Percentiles rank a stretch among this genome's conserved stretches.
These are phyloP conservation scores for Ooceraea biroi DNA, from an alignment of 1,140 invertebrate genomes.

Conservation along the genomic window DNA sequence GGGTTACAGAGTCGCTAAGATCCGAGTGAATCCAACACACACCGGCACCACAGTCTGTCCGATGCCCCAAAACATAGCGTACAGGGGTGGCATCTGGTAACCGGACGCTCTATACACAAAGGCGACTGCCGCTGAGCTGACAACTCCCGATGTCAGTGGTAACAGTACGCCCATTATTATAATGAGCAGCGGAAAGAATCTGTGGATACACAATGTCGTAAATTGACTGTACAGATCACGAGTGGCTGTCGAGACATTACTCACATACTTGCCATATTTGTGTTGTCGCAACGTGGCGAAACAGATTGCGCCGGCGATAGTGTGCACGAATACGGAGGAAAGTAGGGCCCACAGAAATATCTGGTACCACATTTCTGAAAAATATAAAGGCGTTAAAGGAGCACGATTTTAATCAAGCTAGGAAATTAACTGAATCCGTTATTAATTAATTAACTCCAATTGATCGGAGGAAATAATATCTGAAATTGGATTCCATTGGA, in stretches of 20 bases:
- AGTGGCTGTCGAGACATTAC: slow-evolving; percentile 10
- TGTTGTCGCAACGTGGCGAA: slow-evolving; percentile 96
- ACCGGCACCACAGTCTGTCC: slow-evolving; percentile 96
- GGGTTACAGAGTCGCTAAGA: slow-evolving; percentile 95
- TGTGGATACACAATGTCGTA: slow-evolving; percentile 71
- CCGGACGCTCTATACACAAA: slow-evolving; percentile 96
- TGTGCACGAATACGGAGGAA: slow-evolving; percentile 96
- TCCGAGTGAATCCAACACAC: slow-evolving; percentile 96
- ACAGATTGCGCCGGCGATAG: slow-evolving; percentile 95
- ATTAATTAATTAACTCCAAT: neutral
- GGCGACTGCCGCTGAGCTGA: slow-evolving; percentile 97
- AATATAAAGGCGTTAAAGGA: slow-evolving; percentile 69
- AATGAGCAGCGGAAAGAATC: slow-evolving; percentile 95
- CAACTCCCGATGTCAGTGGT: slow-evolving; percentile 94
- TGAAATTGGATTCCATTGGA: no score
- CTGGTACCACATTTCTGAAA: slow-evolving; percentile 98
- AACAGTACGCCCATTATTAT: slow-evolving; percentile 95
- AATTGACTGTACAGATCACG: neutral
- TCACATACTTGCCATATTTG: slow-evolving; percentile 93
- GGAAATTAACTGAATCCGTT: neutral
- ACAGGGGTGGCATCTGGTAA: slow-evolving; percentile 95
- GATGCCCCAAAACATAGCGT: slow-evolving; percentile 97
- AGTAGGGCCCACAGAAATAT: slow-evolving; percentile 97
- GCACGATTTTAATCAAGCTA: slow-evolving; percentile 1
- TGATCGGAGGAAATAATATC: neutral